Conservation (phyloP, 2,113 vertebrate species). For the Shinisaurus crocodilurus region DNA sequence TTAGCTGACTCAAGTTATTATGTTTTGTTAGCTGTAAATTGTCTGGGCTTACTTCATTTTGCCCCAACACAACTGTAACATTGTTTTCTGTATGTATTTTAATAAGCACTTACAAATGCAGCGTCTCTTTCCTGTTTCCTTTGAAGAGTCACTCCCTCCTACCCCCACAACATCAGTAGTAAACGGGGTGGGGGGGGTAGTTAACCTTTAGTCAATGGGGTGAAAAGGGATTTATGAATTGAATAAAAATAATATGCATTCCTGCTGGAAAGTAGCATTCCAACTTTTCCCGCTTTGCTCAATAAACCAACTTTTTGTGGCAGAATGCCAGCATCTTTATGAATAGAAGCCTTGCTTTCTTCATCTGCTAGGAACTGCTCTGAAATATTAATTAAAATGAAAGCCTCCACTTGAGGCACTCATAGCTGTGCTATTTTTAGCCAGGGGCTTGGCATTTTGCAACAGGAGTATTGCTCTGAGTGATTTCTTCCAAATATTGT, state of each 20-base stretch:
- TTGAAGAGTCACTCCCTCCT: background rate
- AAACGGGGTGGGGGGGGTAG: constrained; percentile 52
- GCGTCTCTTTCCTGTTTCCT: constrained; percentile 6
- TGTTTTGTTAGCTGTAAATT: background rate
- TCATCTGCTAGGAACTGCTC: constrained; percentile 74
- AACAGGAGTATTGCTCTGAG: constrained; percentile 51
- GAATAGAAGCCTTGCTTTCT: constrained; percentile 75
- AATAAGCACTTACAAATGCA: constrained; percentile 1
- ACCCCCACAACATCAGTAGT: constrained; percentile 40
- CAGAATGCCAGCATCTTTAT: constrained; percentile 75
- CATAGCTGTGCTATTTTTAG: constrained; percentile 67
- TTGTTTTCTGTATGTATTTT: constrained; percentile 35
- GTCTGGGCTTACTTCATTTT: fast-evolving
- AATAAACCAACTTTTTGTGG: constrained; percentile 75
- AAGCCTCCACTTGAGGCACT: constrained; percentile 59
- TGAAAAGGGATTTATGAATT: constrained; percentile 70
- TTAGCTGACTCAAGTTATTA: too few relatives aligned
- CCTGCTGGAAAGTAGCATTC: constrained; percentile 67
- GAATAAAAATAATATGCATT: constrained; percentile 64
- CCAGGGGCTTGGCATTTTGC: constrained; percentile 50
- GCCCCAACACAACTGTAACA: constrained; percentile 17
- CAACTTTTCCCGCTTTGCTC: constrained; percentile 21
- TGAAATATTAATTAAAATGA: constrained; percentile 79
- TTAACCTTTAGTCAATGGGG: constrained; percentile 60
- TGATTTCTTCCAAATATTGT: constrained; percentile 60